Evolutionary conservation across 2,113 vertebrate species (phyloP).

Genomic region (Ptilonorhynchus violaceus): DNA sequence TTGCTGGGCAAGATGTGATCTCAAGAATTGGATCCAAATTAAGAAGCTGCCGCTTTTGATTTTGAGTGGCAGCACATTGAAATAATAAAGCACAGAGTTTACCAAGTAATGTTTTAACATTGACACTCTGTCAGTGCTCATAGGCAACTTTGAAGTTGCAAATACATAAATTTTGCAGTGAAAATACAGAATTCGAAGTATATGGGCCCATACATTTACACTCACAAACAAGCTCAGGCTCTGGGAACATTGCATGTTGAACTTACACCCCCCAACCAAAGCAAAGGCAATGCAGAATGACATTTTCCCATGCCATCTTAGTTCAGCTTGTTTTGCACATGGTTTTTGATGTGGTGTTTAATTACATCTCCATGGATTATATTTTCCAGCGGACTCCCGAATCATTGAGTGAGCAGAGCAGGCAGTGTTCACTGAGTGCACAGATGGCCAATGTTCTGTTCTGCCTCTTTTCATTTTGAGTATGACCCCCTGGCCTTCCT

Average conservation of each 20-base stretch:
- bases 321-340: not conserved
- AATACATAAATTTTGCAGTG: not conserved
- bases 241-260: not conserved
- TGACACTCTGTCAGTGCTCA: not conserved
- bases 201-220: not conserved
- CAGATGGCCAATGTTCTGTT: not conserved
- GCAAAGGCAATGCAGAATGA: not conserved
- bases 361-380: not conserved
- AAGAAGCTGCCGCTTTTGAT: not conserved
- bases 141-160: not conserved
- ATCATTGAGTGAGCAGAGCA: not conserved
- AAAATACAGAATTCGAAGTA: not conserved
- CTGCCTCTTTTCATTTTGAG: not conserved
- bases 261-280: not conserved
- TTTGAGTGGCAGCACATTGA: not conserved
- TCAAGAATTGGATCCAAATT: not conserved
- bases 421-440: not conserved
- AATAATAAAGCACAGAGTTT: not conserved
- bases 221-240: not conserved
- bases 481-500: not conserved
- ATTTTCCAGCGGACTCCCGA: not conserved
- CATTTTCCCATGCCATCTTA: not conserved
- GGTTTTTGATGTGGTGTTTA: slow-evolving; percentile 36
- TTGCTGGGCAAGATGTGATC: not conserved
- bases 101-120: not conserved